These are phyloP conservation scores for Heliconius sara DNA, from an alignment of 2,888 invertebrate species.

Conservation along the genomic window DNA sequence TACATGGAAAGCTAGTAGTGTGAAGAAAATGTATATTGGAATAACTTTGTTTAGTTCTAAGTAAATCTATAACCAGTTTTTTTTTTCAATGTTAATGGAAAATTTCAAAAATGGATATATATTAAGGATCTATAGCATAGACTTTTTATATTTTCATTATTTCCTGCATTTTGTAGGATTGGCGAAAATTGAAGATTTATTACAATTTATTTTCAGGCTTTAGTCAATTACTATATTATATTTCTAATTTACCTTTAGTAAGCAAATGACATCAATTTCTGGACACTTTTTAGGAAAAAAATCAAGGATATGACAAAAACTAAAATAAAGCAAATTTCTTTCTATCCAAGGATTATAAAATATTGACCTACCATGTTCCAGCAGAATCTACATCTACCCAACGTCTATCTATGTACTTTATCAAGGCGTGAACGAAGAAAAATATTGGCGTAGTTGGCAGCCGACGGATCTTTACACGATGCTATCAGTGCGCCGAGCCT, in stretches of 20 bases:
- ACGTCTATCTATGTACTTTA: slow-evolving; percentile 43
- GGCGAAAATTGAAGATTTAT: background rate
- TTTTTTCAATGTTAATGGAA: background rate
- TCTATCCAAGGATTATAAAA: slow-evolving; percentile 30
- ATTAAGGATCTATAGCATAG: background rate
- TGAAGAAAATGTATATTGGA: background rate
- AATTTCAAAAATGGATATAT: background rate
- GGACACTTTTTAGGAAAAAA: background rate
- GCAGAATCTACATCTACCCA: slow-evolving; percentile 39
- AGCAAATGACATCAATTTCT: background rate
- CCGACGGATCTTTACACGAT: slow-evolving; percentile 44
- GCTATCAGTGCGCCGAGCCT: slow-evolving; percentile 39
- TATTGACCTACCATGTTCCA: slow-evolving; percentile 36
- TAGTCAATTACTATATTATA: too few species aligned
- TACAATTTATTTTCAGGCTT: too few species aligned
- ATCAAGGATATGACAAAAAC: background rate
- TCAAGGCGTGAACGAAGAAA: slow-evolving; percentile 44
- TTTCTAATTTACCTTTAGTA: too few species aligned
- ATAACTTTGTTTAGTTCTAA: background rate
- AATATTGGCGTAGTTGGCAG: slow-evolving; percentile 47
- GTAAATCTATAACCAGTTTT: background rate
- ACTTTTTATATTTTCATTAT: background rate
- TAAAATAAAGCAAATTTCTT: background rate
- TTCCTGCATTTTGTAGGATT: background rate
- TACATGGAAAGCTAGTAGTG: background rate